Evolutionary conservation across 2,113 vertebrate genomes (phyloP), one percentile per base, ranked within the genome.

Genomic region (Cryptotis parvus): DNA sequence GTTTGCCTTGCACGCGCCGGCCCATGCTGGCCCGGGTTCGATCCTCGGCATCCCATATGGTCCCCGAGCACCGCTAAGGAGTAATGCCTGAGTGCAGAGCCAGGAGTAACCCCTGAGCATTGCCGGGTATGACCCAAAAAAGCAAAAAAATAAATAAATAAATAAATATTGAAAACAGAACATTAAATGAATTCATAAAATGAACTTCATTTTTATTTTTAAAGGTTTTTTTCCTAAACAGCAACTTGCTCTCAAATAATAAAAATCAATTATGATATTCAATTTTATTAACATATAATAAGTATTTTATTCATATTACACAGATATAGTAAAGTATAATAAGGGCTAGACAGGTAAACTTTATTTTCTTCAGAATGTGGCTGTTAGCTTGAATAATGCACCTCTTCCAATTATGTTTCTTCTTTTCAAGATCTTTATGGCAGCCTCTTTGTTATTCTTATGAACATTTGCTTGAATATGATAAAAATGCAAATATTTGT

Each of bases 401-500:
- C 52, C 6, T 65, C 37, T 86, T 86, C 15, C 15, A 9, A 43
- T 77, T 94, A 86, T 61, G 74, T 80, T 84, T 89, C 58, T 85
- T 77, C 41, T 85, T 93, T 85, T 69, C 58, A 73, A 74, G 43
- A 74, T 16, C 10, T 77, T 11, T 63, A 76, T 72, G 69, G 14
- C 11, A 65, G 4, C 1, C 4, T 45, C 27, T 87, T 92, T 88
- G 33, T 88, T 88, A 90, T 83, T 83, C n/a, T 73, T 29, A 41
- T 49, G 39, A 90, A 92, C 10, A 6, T 94, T 89, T 85, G 2
- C 3, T 73, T 92, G 39, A 85, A 85, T 70, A 39, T 92, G 77
- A 84, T 94, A 3, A 80, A 79, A 77, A 55, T 66, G 72, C 37
- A 82, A 91, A 58, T 88, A 91, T 90, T 94, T 63, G 22, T 91